A percentile compares a stretch with the other conserved stretches of the same genome.
These are phyloP conservation scores for Parnassius smintheus DNA, from an alignment of 2,888 invertebrate species.

Conservation along the genomic window DNA sequence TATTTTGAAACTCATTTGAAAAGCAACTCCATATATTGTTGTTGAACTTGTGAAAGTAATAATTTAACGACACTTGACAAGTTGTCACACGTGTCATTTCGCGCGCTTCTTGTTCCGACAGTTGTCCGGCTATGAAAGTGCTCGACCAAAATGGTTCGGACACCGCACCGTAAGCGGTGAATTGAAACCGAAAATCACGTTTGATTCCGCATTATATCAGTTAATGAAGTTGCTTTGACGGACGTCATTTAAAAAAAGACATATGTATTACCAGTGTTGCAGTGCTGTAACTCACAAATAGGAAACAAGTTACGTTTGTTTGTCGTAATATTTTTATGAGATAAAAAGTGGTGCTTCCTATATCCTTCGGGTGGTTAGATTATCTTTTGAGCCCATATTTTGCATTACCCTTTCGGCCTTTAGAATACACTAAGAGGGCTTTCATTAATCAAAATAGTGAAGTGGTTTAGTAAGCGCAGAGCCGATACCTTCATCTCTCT, in stretches of 20 bases:
- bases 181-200: slow-evolving; percentile 17
- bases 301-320: not conserved
- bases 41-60: slow-evolving; percentile 28
- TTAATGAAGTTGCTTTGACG: slow-evolving; percentile 26
- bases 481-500: too few relatives aligned
- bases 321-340: not conserved
- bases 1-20: too few relatives aligned
- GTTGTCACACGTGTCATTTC: slow-evolving; percentile 19
- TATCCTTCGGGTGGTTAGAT: too few relatives aligned
- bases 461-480: too few relatives aligned
- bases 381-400: too few relatives aligned
- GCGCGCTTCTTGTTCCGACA: slow-evolving; percentile 21
- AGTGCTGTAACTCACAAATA: too few relatives aligned
- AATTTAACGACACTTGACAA: slow-evolving; percentile 25
- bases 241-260: too few relatives aligned
- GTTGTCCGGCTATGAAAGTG: slow-evolving; percentile 21
- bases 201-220: slow-evolving; percentile 20
- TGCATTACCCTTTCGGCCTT: too few relatives aligned
- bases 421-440: too few relatives aligned
- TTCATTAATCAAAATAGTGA: too few relatives aligned
- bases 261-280: not conserved
- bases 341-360: too few relatives aligned
- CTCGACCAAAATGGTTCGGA: slow-evolving; percentile 18
- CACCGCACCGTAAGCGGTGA: slow-evolving; percentile 18
- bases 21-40: slow-evolving; percentile 6